Conservation (phyloP, 2,113 vertebrate species). For the Neomonachus schauinslandi region DNA sequence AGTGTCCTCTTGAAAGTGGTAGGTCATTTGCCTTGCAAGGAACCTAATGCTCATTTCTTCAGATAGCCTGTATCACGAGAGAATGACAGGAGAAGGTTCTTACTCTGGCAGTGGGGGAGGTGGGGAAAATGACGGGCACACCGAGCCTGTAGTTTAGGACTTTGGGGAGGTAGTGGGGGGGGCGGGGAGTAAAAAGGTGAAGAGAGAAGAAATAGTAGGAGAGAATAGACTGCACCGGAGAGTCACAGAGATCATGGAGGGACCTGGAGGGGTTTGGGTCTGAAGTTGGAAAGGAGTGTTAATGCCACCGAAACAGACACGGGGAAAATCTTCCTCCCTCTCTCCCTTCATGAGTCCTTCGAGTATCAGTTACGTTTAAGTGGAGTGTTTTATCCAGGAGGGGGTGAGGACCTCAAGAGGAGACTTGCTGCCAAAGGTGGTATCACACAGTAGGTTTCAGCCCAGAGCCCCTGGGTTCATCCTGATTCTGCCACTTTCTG, state of each 20-base stretch:
- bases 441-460: not conserved
- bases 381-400: not conserved
- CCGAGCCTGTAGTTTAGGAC: not conserved
- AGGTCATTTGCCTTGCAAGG: conserved; percentile 63
- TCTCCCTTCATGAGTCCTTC: not conserved
- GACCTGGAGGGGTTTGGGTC: not conserved
- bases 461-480: not conserved
- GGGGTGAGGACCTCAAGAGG: not conserved
- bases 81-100: not conserved
- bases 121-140: not conserved
- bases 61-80: rapidly evolving
- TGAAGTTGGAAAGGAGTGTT: not conserved
- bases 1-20: conserved; percentile 92
- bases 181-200: not conserved
- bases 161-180: not conserved
- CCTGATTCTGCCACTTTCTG: not conserved
- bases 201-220: not conserved
- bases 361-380: not conserved
- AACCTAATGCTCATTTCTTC: not conserved
- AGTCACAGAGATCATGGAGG: not conserved
- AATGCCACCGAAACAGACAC: too few species aligned
- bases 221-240: not conserved
- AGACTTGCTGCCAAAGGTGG: not conserved
- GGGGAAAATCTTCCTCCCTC: not conserved
- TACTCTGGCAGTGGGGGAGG: not conserved